Evolutionary conservation across 2,888 invertebrate genomes (phyloP).

Genomic region (Mimas tiliae): DNA sequence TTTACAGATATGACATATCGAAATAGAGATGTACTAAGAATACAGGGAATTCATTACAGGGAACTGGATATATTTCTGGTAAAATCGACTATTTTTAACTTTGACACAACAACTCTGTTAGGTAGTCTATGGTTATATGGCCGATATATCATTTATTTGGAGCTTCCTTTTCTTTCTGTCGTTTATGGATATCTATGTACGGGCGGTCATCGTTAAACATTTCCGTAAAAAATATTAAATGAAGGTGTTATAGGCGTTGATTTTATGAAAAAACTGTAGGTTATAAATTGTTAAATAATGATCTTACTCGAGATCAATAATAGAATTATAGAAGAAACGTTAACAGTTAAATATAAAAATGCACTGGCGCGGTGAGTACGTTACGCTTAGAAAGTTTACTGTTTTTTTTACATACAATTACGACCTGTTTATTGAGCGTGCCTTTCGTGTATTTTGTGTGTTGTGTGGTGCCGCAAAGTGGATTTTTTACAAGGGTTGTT

Average conservation of each 20-base stretch:
- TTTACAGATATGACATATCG: constrained; percentile 29
- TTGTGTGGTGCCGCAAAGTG: constrained; percentile 40
- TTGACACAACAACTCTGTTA: constrained; percentile 16
- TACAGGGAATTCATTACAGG: neutral
- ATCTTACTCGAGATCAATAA: constrained; percentile 99
- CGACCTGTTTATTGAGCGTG: constrained; percentile 58
- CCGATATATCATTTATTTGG: constrained; percentile 73
- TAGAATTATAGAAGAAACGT: constrained; percentile 98
- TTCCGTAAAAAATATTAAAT: constrained; percentile 81
- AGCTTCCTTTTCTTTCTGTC: constrained; percentile 77
- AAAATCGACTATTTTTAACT: constrained; percentile 20
- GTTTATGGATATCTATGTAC: constrained; percentile 73
- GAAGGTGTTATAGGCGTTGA: constrained; percentile 84
- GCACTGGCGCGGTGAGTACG: constrained; percentile 96
- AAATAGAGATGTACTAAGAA: constrained; percentile 22
- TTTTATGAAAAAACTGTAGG: constrained; percentile 83
- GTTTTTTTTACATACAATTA: constrained; percentile 63
- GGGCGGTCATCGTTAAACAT: constrained; percentile 79
- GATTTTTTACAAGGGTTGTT: constrained; percentile 51
- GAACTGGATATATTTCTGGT: neutral
- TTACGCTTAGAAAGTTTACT: constrained; percentile 82
- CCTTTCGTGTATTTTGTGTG: constrained; percentile 40
- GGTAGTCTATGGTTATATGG: constrained; percentile 66
- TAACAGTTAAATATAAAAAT: constrained; percentile 98
- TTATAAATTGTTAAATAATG: constrained; percentile 88